Conservation (phyloP, 1,140 invertebrate genomes). For the Psix sp. region DNA sequence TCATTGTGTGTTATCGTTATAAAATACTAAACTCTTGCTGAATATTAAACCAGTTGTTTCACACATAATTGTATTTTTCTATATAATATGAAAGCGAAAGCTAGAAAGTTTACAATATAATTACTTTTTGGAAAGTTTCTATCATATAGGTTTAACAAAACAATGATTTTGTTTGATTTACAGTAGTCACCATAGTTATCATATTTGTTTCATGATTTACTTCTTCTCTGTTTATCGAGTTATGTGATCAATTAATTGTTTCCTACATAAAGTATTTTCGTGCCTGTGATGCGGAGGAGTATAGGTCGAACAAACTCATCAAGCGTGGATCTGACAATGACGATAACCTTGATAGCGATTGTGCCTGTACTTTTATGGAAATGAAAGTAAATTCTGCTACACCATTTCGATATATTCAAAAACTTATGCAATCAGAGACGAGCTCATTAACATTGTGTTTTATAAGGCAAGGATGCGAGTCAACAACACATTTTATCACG, state of each 20-base stretch:
- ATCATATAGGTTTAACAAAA: slow-evolving; percentile 20
- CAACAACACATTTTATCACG: too few species aligned
- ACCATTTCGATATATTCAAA: slow-evolving; percentile 32
- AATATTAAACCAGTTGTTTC: too few species aligned
- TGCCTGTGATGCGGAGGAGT: background rate
- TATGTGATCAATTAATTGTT: too few species aligned
- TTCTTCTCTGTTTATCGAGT: background rate
- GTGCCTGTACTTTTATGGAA: slow-evolving; percentile 43
- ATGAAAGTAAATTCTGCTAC: slow-evolving; percentile 41
- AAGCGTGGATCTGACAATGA: slow-evolving; percentile 45
- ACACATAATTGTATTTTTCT: slow-evolving; percentile 6
- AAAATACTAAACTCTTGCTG: too few species aligned
- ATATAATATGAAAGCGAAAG: slow-evolving; percentile 56
- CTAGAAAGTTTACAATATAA: slow-evolving; percentile 50
- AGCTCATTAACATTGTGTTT: slow-evolving; percentile 6
- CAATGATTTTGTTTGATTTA: slow-evolving; percentile 3
- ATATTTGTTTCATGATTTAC: background rate
- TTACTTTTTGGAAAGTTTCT: slow-evolving; percentile 49
- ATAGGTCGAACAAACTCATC: slow-evolving; percentile 8
- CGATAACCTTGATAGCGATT: slow-evolving; percentile 44
- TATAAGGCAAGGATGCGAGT: background rate
- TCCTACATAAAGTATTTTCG: background rate
- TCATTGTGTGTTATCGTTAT: too few species aligned
- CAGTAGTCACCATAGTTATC: background rate
- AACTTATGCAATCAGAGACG: slow-evolving; percentile 36